phyloP scores from a whole-genome alignment of 2,113 vertebrate genomes.

The Notiomystis cincta region DNA sequence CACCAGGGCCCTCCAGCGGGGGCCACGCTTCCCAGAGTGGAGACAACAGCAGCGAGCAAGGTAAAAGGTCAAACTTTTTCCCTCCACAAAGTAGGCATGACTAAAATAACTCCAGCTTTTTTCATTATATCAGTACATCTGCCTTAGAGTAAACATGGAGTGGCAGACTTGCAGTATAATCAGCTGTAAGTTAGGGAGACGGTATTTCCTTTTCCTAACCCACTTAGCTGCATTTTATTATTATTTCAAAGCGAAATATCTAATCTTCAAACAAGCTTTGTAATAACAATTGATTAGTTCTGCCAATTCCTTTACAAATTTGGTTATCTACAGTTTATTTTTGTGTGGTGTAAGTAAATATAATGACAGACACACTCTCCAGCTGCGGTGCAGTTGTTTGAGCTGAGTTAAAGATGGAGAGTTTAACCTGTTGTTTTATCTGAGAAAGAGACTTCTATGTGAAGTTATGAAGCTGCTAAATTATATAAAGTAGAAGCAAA shows the following conservation, averaged over 20 bases:
- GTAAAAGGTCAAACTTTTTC: conserved; percentile 83
- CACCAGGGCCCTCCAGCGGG: conserved; percentile 97
- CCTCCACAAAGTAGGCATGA: conserved; percentile 68
- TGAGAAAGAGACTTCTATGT: background rate
- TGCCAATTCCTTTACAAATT: conserved; percentile 78
- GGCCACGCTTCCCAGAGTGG: conserved; percentile 98
- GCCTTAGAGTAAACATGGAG: conserved; percentile 67
- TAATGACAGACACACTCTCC: conserved; percentile 33
- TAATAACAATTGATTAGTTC: conserved; percentile 77
- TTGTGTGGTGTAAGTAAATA: conserved; percentile 61
- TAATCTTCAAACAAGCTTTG: conserved; percentile 72
- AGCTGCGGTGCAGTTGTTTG: conserved; percentile 32
- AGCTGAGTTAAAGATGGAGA: background rate
- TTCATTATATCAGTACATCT: conserved; percentile 67
- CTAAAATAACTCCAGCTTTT: conserved; percentile 70
- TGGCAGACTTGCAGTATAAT: conserved; percentile 53
- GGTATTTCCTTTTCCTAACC: conserved; percentile 65
- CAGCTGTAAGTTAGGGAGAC: conserved; percentile 61
- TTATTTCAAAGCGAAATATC: conserved; percentile 63
- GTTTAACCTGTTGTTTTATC: conserved; percentile 35
- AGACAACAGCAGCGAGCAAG: conserved; percentile 99
- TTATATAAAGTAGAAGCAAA: background rate
- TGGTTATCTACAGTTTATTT: conserved; percentile 75
- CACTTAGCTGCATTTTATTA: conserved; percentile 67
- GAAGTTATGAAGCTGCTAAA: background rate